A percentile compares a stretch with the other conserved stretches of the same genome.
Evolutionary conservation across 2,797 vertebrate genomes (phyloP).

Genomic region (Mycteria americana): DNA sequence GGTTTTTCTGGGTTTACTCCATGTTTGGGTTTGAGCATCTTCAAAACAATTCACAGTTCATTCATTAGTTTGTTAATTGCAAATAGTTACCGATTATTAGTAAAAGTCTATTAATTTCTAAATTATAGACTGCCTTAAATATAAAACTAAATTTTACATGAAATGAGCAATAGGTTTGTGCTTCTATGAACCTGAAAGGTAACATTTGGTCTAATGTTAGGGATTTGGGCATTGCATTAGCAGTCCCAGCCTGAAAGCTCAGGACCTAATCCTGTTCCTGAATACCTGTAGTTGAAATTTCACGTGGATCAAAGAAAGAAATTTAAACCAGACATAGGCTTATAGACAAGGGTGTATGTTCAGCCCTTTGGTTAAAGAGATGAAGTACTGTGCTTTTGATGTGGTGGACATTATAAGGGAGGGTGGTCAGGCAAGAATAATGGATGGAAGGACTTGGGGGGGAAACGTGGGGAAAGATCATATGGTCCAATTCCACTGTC

Average conservation of each 20-base stretch:
- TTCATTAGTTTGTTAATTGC: background rate
- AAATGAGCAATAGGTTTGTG: background rate
- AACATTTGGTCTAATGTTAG: background rate
- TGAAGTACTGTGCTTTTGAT: background rate
- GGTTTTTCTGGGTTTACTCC: background rate
- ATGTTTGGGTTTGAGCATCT: background rate
- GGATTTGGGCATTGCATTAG: constrained; percentile 1
- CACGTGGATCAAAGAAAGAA: background rate
- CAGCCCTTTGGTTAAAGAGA: background rate
- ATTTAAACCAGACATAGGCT: background rate
- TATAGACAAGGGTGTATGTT: background rate
- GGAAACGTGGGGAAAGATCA: background rate
- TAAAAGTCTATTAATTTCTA: background rate
- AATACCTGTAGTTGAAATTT: background rate
- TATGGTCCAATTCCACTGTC: background rate
- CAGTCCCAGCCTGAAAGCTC: background rate
- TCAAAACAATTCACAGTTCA: background rate
- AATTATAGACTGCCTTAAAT: background rate
- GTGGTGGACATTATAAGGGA: background rate
- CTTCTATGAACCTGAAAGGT: background rate
- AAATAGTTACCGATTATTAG: background rate
- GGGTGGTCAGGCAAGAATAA: background rate
- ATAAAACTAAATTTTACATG: background rate
- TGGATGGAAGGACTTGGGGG: background rate
- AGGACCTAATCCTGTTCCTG: background rate